A percentile compares a stretch with the other conserved stretches of the same genome.
Evolutionary conservation across 2,113 vertebrate genomes (phyloP).

Genomic region (Gorsachius goisagi): DNA sequence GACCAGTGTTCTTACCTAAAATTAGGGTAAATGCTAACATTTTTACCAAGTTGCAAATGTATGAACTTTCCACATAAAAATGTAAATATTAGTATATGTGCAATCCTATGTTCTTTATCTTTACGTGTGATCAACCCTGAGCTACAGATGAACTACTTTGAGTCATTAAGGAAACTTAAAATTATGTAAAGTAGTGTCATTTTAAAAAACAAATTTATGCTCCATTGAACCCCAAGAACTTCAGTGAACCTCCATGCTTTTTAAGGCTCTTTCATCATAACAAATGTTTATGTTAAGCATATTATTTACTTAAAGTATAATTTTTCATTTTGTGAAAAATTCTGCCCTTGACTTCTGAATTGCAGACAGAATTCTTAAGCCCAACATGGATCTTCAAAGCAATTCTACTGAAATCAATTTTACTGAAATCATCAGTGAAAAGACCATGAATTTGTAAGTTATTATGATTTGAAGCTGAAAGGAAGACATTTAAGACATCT

Average conservation of each 20-base stretch:
- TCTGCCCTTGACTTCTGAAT: background rate
- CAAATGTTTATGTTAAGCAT: background rate
- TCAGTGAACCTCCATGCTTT: background rate
- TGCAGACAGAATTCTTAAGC: background rate
- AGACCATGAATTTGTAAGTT: background rate
- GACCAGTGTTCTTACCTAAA: background rate
- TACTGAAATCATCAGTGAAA: background rate
- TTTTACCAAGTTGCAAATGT: background rate
- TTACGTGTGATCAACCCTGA: background rate
- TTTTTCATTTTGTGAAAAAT: constrained; percentile 11
- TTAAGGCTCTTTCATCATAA: constrained; percentile 19
- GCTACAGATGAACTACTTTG: background rate
- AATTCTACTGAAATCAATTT: background rate
- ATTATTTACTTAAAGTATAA: background rate
- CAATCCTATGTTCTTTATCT: constrained; percentile 12
- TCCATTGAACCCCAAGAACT: background rate
- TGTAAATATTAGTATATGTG: background rate
- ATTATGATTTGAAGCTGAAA: background rate
- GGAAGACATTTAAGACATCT: background rate
- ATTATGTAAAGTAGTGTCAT: background rate
- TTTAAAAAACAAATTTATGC: constrained; percentile 26
- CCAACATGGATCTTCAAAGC: background rate
- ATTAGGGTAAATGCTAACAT: background rate
- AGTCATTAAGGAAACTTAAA: constrained; percentile 28
- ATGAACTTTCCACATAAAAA: background rate